phyloP scores from a whole-genome alignment of 2,888 invertebrate species.

The Nemotelus nigrinus region DNA sequence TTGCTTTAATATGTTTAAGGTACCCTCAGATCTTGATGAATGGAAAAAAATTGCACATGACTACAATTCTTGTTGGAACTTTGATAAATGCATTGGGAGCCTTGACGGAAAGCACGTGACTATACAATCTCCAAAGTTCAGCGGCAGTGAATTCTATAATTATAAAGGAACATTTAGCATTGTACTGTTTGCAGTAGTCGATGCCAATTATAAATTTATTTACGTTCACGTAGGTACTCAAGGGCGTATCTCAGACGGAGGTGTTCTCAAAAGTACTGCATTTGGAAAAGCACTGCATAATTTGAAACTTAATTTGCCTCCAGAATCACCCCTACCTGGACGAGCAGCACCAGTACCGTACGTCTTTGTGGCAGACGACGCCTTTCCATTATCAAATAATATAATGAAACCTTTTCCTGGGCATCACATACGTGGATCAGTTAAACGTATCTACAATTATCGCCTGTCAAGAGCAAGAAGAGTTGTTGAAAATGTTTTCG shows the following conservation, averaged over 20 bases:
- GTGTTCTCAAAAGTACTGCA: conserved; percentile 2
- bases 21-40: background rate
- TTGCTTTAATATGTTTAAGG: conserved; percentile 30
- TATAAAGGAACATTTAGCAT: conserved; percentile 52
- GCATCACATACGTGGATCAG: conserved; percentile 21
- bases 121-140: conserved; percentile 54
- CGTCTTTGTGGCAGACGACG: conserved; percentile 38
- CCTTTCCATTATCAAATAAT: conserved; percentile 26
- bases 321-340: conserved; percentile 17
- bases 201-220: conserved; percentile 55
- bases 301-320: background rate
- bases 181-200: conserved; percentile 49
- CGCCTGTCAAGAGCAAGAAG: conserved; percentile 13
- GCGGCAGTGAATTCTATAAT: conserved; percentile 56
- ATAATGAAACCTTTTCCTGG: conserved; percentile 32
- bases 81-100: conserved; percentile 8
- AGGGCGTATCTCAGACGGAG: conserved; percentile 31
- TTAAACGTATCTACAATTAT: conserved; percentile 24
- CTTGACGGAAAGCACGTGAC: conserved; percentile 57
- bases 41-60: conserved; percentile 17
- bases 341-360: conserved; percentile 35
- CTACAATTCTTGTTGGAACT: conserved; percentile 11
- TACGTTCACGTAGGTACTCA: conserved; percentile 40
- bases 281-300: conserved; percentile 5
- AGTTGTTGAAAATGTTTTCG: conserved; percentile 37